Conservation (phyloP, 1,140 invertebrate genomes). For the Muscidifurax raptorellus region DNA sequence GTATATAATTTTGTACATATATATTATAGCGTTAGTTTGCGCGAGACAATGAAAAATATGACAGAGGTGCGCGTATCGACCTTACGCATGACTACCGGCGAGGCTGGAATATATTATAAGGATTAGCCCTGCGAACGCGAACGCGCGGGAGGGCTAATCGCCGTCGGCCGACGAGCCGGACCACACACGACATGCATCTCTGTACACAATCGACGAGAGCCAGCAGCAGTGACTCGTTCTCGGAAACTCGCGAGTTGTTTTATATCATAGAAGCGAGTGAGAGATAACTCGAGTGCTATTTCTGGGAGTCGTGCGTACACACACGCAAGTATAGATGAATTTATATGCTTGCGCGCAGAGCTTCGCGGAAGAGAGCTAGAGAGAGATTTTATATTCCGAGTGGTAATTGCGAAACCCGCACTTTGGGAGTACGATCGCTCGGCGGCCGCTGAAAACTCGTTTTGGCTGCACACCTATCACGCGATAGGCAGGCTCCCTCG, state of each 20-base stretch:
- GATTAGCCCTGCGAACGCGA: not conserved
- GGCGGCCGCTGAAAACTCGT: too few species aligned
- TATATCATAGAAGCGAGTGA: not conserved
- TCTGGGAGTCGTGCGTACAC: constrained; percentile 1
- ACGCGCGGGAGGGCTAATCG: constrained; percentile 2
- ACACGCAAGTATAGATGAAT: too few species aligned
- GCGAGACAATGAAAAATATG: too few species aligned
- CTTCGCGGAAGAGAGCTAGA: not conserved
- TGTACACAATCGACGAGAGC: constrained; percentile 22
- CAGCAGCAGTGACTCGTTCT: constrained; percentile 9
- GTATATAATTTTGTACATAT: too few species aligned
- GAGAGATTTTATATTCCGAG: too few species aligned
- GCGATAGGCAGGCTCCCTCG: too few species aligned
- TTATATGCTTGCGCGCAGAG: not conserved
- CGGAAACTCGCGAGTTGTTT: constrained; percentile 13
- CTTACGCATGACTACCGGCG: too few species aligned
- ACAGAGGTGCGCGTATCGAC: too few species aligned
- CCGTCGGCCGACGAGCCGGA: not conserved
- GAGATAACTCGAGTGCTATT: constrained; percentile 20
- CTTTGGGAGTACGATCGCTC: too few species aligned
- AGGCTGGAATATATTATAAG: too few species aligned
- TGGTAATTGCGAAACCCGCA: not conserved
- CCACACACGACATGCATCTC: constrained; percentile 21
- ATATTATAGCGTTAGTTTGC: too few species aligned
- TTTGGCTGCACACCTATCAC: not conserved